These are phyloP conservation scores for Clavelina lepadiformis DNA, from an alignment of 23 tunicate genomes.

Conservation along the genomic window DNA sequence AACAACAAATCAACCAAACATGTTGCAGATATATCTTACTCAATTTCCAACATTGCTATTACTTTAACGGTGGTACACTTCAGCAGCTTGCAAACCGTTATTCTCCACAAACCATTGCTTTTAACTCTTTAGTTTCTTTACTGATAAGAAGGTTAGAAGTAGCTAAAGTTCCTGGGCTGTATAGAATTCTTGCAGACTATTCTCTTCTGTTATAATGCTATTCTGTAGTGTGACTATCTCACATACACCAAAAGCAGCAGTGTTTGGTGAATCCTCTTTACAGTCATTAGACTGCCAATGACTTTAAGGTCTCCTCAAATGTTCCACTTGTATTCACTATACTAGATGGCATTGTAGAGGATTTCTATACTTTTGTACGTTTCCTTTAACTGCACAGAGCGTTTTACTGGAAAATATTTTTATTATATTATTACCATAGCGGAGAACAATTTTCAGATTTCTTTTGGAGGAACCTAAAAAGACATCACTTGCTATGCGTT, in stretches of 20 bases:
- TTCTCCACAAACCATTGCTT: no score
- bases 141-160: no score
- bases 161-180: constrained; percentile 15
- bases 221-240: constrained; percentile 7
- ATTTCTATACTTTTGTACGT: constrained; percentile 23
- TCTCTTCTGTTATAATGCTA: constrained; percentile 8
- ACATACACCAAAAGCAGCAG: constrained; percentile 27
- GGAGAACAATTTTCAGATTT: background rate
- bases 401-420: constrained; percentile 5
- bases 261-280: constrained; percentile 23
- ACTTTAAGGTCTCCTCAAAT: constrained; percentile 24
- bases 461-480: no score
- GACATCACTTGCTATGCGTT: no score
- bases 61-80: no score
- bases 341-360: constrained; percentile 21
- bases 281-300: constrained; percentile 13
- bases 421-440: constrained; percentile 5
- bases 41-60: no score
- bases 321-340: constrained; percentile 12
- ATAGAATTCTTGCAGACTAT: constrained; percentile 9
- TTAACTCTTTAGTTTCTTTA: no score
- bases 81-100: no score
- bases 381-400: constrained; percentile 20
- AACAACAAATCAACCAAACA: no score
- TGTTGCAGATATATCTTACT: no score